Base-by-base conservation (phyloP, 2,113 vertebrate species). In the Dipodomys stephensi region DNA sequence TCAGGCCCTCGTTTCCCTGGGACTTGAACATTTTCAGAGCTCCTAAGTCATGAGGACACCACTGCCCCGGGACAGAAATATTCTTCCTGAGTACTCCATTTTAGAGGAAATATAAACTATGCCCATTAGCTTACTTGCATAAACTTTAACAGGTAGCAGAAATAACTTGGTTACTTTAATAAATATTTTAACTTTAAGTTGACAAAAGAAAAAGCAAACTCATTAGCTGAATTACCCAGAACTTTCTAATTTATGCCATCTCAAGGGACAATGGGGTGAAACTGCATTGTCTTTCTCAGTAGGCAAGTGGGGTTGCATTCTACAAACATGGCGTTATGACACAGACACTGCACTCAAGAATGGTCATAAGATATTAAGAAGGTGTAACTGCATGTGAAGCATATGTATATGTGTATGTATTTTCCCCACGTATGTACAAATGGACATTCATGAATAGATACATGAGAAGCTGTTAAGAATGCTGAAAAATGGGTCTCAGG, bases 181-280 rank as follows among this genome's bases (percentile, higher is more conserved):
- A 72, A 92, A 82, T 12, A 73, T 64, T 95, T 65, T 82, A 19
- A 72, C 35, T 72, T 90, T 80, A 85, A 82, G 39, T 6, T 95
- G 94, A 73, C 64, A 91, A 81, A 91, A 3, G 67, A 79, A 90
- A 94, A 72, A 65, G 16, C 73, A 46, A 87, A 79, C 11, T 30
- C 46, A 35, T 69, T 60, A 77, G n/a, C 5, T 13, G 49, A 90
- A 69, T 44, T 23, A 39, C 16, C 19, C 83, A 49, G 68, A 64
- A 19, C 28, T 90, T 83, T 44, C 39, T 88, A 53, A 39, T 84
- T 87, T 46, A 71, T 44, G 25, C 10, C 57, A 32, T 44, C 73
- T 69, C 4, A 23, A 49, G 16, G 19, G 49, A 87, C 84, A 79
- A 80, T 25, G 22, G 87, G 60, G 19, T 7, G 71, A 20, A 4